Base-by-base conservation (phyloP, 2,113 vertebrate species). In the Bambusicola thoracicus region DNA sequence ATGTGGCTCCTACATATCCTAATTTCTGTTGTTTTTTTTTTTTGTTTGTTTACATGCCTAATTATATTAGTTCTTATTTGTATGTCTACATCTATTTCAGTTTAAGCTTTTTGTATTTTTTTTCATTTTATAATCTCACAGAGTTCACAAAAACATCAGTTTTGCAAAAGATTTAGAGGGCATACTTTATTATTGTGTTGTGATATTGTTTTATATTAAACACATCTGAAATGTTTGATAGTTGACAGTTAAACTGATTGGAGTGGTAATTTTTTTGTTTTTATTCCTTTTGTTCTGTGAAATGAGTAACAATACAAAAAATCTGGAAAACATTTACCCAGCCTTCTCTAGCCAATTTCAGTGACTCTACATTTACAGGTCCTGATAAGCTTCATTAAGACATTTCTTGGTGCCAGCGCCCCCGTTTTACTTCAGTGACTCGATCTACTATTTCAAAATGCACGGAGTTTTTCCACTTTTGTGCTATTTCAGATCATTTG, bases 341-440 rank as follows among this genome's bases (percentile, higher is more conserved):
- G 58, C 10, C 3, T 75, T 94, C 76, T 76, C 25, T 22, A 70
- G 38, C 18, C 53, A 27, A 55, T 69, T 80, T 8, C 66, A 78
- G 74, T 77, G 29, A 92, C 66, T 92, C 79, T 89, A 70, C 24
- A 38, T 85, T 95, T 92, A 68, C 55, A 80, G 70, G 66, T 95
- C 74, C 89, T 95, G 82, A 92, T 96, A 87, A 97, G 78, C 80
- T 95, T 97, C 96, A 94, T 95, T 95, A 96, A 91, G 81, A 83
- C 16, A 20, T 49, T 84, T 56, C 84, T 84, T 92, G 69, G 62
- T 92, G 83, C 73, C 79, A 61, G 25, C 43, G 8, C 48, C 56
- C 17, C 65, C 2, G 8, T 92, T 95, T 80, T 82, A 51, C 34
- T 85, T 93, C 66, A 78, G 81, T 56, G 43, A 83, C 43, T 91